Evolutionary conservation across 1,140 invertebrate genomes (phyloP), one percentile per base, ranked within the genome.

Genomic region (Meteorus sp.): DNA sequence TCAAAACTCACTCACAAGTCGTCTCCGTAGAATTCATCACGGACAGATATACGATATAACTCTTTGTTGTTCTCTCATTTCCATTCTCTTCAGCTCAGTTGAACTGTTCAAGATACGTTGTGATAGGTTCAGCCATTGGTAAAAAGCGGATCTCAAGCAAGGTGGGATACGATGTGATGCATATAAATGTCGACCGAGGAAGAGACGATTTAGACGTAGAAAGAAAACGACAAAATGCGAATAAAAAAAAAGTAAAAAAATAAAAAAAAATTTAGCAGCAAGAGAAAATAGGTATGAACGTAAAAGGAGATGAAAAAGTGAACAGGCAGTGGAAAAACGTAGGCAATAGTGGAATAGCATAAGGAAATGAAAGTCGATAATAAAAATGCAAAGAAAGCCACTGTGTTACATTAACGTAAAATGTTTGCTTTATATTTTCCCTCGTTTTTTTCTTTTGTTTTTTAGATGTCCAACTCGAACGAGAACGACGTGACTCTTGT

Each of bases 401-500:
- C 3, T 7, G 11, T n/a, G 35, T 13, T 39, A 39, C 35, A 39
- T 39, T 39, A 39, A 39, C 11, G 35, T 39, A n/a, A 11, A 39
- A 39, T 13, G 35, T 39, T 1, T 55, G 43, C 44, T 59, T 41
- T 55, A 47, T n/a, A 50, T 66, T 60, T 62, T 29, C n/a, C n/a
- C n/a, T n/a, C n/a, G n/a, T n/a, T n/a, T n/a, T n/a, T n/a, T n/a
- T n/a, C n/a, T n/a, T n/a, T n/a, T n/a, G n/a, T n/a, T 56, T 63
- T 66, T 19, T 77, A 86, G 85, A 72, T 83, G 17, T 72, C 72
- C 0, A 77, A 77, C 56, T 86, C 84, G 19, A 82, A 84, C 57
- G 76, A 74, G 23, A 73, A 82, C 29, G 80, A 82, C 43, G 83
- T 87, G 44, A 82, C 79, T 20, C 63, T 87, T 59, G 69, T 81